Evolutionary conservation across 2,888 invertebrate species (phyloP).

Genomic region (Meandrusa payeni): DNA sequence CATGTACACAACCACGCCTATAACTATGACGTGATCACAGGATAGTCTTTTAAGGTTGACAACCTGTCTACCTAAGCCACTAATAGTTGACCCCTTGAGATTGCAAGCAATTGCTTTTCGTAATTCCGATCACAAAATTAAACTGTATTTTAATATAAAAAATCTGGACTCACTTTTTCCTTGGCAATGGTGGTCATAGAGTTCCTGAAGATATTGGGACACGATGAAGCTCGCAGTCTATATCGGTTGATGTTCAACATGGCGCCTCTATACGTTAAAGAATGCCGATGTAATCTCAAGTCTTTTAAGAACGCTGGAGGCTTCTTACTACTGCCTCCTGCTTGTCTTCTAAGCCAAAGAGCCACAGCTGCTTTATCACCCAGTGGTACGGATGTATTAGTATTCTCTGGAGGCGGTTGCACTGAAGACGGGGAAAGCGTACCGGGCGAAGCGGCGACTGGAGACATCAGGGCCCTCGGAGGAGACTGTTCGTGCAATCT

Average conservation of each 20-base stretch:
- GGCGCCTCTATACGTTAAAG: constrained; percentile 91
- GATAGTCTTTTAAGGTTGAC: too few species aligned
- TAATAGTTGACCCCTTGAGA: too few species aligned
- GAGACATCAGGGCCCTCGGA: constrained; percentile 54
- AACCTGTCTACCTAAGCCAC: too few species aligned
- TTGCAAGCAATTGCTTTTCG: too few species aligned
- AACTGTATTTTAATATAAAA: neutral
- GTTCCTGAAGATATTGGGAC: constrained; percentile 94
- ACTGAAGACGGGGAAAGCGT: constrained; percentile 48
- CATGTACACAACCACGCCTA: too few species aligned
- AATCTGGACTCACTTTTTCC: constrained; percentile 84
- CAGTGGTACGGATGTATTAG: constrained; percentile 39
- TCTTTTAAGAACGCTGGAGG: constrained; percentile 87
- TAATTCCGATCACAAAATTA: too few species aligned
- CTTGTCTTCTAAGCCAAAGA: constrained; percentile 80
- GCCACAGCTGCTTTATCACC: constrained; percentile 74
- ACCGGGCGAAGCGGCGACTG: constrained; percentile 45
- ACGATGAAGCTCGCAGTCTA: constrained; percentile 90
- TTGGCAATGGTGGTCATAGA: constrained; percentile 93
- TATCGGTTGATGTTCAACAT: constrained; percentile 92
- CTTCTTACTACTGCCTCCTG: constrained; percentile 61
- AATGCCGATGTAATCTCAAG: constrained; percentile 87
- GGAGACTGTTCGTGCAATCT: constrained; percentile 65
- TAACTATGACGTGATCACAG: too few species aligned
- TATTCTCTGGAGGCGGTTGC: constrained; percentile 38